A percentile compares a stretch with the other conserved stretches of the same genome.
Conservation (phyloP, 2,113 vertebrate species). For the Aleadryas rufinucha region DNA sequence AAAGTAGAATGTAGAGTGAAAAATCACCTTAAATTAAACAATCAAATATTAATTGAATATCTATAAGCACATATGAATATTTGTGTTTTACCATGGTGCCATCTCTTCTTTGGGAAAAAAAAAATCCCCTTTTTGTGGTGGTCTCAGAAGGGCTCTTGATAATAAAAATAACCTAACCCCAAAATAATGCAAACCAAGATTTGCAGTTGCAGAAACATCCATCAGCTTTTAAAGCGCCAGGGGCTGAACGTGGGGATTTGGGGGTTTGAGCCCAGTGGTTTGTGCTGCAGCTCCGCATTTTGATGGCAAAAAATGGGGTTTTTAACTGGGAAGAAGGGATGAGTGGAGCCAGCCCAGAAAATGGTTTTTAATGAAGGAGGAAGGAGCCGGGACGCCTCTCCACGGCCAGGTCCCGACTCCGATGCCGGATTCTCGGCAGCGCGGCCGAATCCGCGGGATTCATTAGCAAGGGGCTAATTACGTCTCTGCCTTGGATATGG, state of each 20-base stretch:
- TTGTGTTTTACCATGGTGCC: neutral
- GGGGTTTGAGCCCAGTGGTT: neutral
- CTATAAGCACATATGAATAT: fast-evolving
- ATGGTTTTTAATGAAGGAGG: neutral
- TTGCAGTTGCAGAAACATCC: neutral
- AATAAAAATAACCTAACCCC: neutral
- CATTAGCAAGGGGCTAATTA: neutral
- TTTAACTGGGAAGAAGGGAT: neutral
- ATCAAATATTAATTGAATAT: neutral
- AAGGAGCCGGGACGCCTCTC: neutral
- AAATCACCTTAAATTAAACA: neutral
- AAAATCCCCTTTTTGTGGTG: fast-evolving
- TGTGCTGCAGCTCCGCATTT: neutral
- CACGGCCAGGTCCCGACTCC: neutral
- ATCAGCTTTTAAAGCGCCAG: neutral
- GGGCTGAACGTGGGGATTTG: fast-evolving
- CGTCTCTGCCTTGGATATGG: neutral
- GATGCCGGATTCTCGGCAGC: neutral
- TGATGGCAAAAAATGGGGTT: neutral
- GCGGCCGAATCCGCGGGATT: neutral
- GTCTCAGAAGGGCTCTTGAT: neutral
- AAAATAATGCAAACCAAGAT: neutral
- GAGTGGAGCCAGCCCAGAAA: neutral
- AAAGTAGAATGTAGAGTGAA: neutral
- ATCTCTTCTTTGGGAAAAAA: neutral